Conservation (phyloP, 2,888 invertebrate species). For the Allolobophora icterica region DNA sequence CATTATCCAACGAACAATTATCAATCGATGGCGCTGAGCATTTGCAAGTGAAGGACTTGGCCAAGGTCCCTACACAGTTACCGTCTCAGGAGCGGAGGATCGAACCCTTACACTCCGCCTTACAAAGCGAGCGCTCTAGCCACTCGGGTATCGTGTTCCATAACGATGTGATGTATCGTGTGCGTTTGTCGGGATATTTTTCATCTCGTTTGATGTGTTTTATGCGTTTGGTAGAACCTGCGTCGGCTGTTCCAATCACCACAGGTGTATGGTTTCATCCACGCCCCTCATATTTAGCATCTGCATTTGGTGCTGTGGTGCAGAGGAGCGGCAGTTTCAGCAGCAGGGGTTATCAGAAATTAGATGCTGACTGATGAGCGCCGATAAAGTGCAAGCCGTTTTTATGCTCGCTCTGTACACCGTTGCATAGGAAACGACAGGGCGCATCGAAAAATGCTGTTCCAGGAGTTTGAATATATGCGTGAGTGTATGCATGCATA, state of each 20-base stretch:
- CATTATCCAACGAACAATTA: too few relatives aligned
- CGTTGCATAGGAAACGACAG: not conserved
- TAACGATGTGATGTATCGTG: not conserved
- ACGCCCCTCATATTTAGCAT: not conserved
- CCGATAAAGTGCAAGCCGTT: not conserved
- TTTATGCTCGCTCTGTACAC: not conserved
- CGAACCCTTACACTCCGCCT: too few relatives aligned
- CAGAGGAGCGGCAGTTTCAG: not conserved
- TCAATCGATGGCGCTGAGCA: too few relatives aligned
- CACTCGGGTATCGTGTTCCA: too few relatives aligned
- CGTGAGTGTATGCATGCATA: too few relatives aligned
- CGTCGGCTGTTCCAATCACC: not conserved
- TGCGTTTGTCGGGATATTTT: not conserved
- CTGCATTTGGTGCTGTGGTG: not conserved
- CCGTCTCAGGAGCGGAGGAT: too few relatives aligned
- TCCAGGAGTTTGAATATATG: not conserved
- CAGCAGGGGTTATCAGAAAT: not conserved
- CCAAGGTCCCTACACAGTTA: too few relatives aligned
- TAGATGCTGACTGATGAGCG: not conserved
- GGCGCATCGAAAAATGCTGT: not conserved
- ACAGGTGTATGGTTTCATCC: not conserved
- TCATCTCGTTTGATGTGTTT: not conserved
- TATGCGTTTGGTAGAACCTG: not conserved
- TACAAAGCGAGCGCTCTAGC: too few relatives aligned
- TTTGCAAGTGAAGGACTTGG: too few relatives aligned